Conservation (phyloP, 2,113 vertebrate species). For the Bos taurus region ARS-UCD2.0 NC_037333.1:20318001-20318500, state of each 20-base stretch:
- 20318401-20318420: not conserved
- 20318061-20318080: conserved; percentile 31
- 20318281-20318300: not conserved
- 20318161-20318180: conserved; percentile 38
- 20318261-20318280: not conserved
- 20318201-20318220: not conserved
- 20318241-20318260: not conserved
- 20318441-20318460: not conserved
- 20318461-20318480: not conserved
- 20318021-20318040: conserved; percentile 53
- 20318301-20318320: not conserved
- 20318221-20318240: not conserved
- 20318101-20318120: conserved; percentile 12
- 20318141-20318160: conserved; percentile 19
- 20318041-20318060: not conserved
- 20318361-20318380: not conserved
- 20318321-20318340: not conserved
- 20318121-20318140: conserved; percentile 36
- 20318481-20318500: accelerated
- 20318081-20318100: not conserved
- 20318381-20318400: not conserved
- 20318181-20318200: not conserved
- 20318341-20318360: not conserved
- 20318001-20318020: conserved; percentile 39
- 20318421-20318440: not conserved